Conservation (phyloP, 2,888 invertebrate species). For the Parascotia fuliginaria region DNA sequence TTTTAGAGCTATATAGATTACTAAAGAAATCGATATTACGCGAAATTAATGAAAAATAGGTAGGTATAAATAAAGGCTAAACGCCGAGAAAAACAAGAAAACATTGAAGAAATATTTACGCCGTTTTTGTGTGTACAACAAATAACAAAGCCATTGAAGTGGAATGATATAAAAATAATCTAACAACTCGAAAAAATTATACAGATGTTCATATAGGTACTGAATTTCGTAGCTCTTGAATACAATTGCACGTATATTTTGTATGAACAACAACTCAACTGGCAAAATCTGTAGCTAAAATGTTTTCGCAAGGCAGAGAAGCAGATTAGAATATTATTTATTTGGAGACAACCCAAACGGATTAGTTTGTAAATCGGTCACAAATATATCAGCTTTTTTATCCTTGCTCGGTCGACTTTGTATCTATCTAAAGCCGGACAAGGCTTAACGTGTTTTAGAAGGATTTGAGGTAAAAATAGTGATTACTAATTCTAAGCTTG, state of each 20-base stretch:
- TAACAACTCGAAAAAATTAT: conserved; percentile 34
- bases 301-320: not conserved
- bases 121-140: conserved; percentile 44
- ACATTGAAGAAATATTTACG: conserved; percentile 34
- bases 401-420: not conserved
- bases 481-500: not conserved
- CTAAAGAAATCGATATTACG: conserved; percentile 9
- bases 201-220: too few species aligned
- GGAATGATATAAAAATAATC: conserved; percentile 44
- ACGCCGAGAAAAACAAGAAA: conserved; percentile 19
- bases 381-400: not conserved
- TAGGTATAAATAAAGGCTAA: conserved; percentile 29
- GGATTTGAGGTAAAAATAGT: not conserved
- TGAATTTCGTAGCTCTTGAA: too few species aligned
- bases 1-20: not conserved
- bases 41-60: conserved; percentile 18
- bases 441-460: not conserved
- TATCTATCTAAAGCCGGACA: not conserved
- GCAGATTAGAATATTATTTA: conserved; percentile 3
- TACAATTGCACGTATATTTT: not conserved
- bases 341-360: not conserved
- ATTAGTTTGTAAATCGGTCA: conserved; percentile 3
- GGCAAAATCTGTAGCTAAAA: too few species aligned
- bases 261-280: too few species aligned
- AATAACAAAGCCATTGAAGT: conserved; percentile 39